Conservation (phyloP, 2,888 invertebrate species). For the Metallyticus violacea region DNA sequence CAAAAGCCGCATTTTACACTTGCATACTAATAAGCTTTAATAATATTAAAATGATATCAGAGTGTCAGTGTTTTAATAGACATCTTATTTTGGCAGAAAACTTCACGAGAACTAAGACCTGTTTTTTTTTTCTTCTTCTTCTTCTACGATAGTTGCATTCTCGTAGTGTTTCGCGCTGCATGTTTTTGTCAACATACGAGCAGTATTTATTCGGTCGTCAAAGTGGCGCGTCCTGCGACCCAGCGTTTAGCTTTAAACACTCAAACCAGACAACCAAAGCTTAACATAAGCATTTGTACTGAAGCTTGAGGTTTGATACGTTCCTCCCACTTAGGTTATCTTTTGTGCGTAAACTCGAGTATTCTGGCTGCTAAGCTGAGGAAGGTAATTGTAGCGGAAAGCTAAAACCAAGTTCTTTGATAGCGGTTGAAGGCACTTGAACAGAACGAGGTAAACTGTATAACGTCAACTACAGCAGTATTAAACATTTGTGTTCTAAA, state of each 20-base stretch:
- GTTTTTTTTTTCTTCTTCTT: too few species aligned
- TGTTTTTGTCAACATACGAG: too few species aligned
- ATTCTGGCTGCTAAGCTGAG: not conserved
- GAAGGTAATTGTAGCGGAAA: not conserved
- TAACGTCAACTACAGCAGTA: not conserved
- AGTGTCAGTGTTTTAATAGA: too few species aligned
- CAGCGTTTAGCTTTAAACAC: not conserved
- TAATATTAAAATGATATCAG: too few species aligned
- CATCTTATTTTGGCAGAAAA: too few species aligned
- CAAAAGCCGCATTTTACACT: too few species aligned
- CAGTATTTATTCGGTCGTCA: too few species aligned
- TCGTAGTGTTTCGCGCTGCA: too few species aligned
- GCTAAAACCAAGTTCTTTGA: not conserved
- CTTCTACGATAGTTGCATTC: too few species aligned
- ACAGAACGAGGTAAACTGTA: not conserved
- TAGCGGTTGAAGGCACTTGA: not conserved
- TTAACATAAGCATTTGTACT: not conserved
- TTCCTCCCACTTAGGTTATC: not conserved
- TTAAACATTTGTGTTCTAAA: not conserved
- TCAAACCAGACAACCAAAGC: not conserved
- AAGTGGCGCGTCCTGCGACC: too few species aligned
- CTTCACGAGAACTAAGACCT: too few species aligned
- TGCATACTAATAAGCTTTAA: too few species aligned
- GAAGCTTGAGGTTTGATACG: not conserved
- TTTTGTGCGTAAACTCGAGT: not conserved